Conservation (phyloP, 2,797 vertebrate genomes). For the Sebastes trivittatus region DNA sequence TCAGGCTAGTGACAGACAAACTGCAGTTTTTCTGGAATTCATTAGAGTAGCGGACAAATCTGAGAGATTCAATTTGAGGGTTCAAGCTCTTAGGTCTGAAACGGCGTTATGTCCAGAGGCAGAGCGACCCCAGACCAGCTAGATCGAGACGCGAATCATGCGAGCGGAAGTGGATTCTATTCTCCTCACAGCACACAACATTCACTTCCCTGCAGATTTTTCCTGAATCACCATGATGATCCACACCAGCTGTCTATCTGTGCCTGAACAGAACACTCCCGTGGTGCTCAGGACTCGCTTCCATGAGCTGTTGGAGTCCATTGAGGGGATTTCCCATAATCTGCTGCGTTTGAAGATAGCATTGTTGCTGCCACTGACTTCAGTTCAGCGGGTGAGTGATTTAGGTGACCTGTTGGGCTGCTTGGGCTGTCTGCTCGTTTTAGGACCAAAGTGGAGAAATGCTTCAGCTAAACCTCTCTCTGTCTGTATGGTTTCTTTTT, state of each 20-base stretch:
- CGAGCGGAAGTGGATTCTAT: neutral
- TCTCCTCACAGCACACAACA: slow-evolving; percentile 15
- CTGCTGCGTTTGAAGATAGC: slow-evolving; percentile 43
- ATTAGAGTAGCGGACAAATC: neutral
- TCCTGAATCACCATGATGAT: slow-evolving; percentile 7
- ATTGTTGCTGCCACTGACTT: slow-evolving; percentile 38
- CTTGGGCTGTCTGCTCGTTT: neutral
- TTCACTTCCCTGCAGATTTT: slow-evolving; percentile 16
- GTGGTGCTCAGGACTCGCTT: slow-evolving; percentile 31
- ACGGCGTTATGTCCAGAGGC: neutral
- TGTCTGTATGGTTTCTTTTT: slow-evolving; percentile 7
- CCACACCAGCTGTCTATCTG: slow-evolving; percentile 36
- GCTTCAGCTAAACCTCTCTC: neutral
- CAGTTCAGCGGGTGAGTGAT: slow-evolving; percentile 20
- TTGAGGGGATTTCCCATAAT: slow-evolving; percentile 46
- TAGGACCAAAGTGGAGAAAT: neutral
- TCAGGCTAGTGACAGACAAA: neutral
- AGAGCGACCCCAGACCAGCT: neutral
- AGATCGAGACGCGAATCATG: neutral
- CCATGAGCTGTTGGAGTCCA: slow-evolving; percentile 37
- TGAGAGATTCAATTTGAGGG: neutral
- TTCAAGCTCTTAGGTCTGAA: neutral
- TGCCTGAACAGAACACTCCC: slow-evolving; percentile 18
- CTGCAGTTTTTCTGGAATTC: slow-evolving; percentile 2
- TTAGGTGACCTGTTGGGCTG: slow-evolving; percentile 4